phyloP scores from a whole-genome alignment of 2,113 vertebrate genomes.

The Oncorhynchus tshawytscha region DNA sequence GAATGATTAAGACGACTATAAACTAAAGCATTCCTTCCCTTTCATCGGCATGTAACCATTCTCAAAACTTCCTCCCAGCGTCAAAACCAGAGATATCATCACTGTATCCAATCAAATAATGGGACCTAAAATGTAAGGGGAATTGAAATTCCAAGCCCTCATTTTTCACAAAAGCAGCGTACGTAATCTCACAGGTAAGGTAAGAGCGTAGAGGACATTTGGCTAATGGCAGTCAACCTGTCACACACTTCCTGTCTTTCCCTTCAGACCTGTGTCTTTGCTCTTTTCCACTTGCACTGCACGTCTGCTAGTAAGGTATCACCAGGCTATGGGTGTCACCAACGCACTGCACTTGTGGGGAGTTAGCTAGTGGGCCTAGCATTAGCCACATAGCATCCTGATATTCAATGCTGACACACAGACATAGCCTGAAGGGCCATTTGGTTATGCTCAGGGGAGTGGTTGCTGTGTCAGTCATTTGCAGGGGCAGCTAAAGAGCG shows the following conservation, averaged over 20 bases:
- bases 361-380: constrained; percentile 4
- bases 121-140: constrained; percentile 57
- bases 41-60: constrained; percentile 75
- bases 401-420: constrained; percentile 26
- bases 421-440: constrained; percentile 61
- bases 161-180: not conserved
- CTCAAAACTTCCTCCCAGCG: constrained; percentile 56
- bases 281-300: not conserved
- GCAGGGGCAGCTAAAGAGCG: constrained; percentile 63
- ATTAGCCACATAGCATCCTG: constrained; percentile 29
- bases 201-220: not conserved
- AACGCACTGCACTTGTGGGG: not conserved
- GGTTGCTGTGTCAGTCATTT: constrained; percentile 70
- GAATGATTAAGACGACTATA: constrained; percentile 72
- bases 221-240: not conserved
- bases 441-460: constrained; percentile 65
- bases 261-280: not conserved
- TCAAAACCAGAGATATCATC: constrained; percentile 52
- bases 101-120: constrained; percentile 57
- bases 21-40: constrained; percentile 76
- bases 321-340: not conserved
- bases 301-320: not conserved
- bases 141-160: not conserved
- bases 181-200: not conserved
- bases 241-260: not conserved